Evolutionary conservation across 1,140 invertebrate species (phyloP), one percentile per base, ranked within the genome.

Genomic region (Protaetia brevitarsis): DNA sequence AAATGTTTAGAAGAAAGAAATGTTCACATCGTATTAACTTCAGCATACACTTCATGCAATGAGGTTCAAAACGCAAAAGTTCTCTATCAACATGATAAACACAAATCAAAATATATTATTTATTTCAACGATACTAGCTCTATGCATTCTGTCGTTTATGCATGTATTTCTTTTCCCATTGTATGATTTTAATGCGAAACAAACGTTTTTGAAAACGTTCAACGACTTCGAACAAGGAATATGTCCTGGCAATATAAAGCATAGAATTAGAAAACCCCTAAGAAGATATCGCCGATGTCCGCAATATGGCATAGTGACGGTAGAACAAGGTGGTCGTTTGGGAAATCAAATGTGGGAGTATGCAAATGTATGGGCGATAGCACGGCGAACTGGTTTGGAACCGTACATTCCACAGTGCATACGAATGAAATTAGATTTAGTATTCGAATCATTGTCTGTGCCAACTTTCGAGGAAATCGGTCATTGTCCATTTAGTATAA

Each of bases 291-390:
- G 64, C 27, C 68, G 78, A 3, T 84, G 83, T 74, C 82, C 81
- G 0, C 80, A 79, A 13, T 79, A 83, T 68, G 84, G 84, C 37
- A 84, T 86, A 30, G 82, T 86, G 7, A 86, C 84, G 0, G 81
- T 81, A 28, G 78, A 80, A 30, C 81, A 85, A 75, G 84, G 83
- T 66, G 85, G 85, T 19, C 23, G 74, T 82, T 70, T 88, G 59
- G 88, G 86, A 36, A 87, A 88, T 74, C 85, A 86, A 70, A 87
- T 88, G 73, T 87, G 84, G 82, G 84, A 87, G 65, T 87, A 87
- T 66, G 85, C 83, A 0, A 84, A 84, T 0, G 82, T 87, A 2
- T 87, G 84, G 83, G 86, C 85, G 0, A 75, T 79, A 70, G 82
- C 73, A 69, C 62, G 83, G 64, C 75, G 82, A 56, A 87, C 86